phyloP scores from a whole-genome alignment of 2,797 vertebrate species.

The Gobio occitaniae region DNA sequence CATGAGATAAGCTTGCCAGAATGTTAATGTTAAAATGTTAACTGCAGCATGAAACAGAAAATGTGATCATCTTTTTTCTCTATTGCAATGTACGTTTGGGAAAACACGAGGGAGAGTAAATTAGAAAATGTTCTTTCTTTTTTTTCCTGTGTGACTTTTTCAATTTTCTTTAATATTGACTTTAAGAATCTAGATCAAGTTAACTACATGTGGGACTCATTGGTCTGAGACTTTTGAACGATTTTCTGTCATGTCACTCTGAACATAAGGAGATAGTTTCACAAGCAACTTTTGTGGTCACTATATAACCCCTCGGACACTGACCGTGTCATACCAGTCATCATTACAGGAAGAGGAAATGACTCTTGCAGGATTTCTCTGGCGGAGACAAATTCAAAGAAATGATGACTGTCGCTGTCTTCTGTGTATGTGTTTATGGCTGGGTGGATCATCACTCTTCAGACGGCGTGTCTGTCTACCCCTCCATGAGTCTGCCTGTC shows the following conservation, averaged over 20 bases:
- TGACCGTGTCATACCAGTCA: slow-evolving; percentile 11
- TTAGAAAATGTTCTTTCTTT: too few relatives aligned
- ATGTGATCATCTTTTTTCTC: too few relatives aligned
- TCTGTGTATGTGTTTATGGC: slow-evolving; percentile 17
- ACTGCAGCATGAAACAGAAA: too few relatives aligned
- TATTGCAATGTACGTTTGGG: too few relatives aligned
- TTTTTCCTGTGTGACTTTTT: too few relatives aligned
- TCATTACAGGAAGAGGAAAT: slow-evolving; percentile 22
- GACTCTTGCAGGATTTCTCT: slow-evolving; percentile 15
- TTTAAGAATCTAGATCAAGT: neutral
- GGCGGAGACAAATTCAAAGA: slow-evolving; percentile 8
- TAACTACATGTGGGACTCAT: neutral
- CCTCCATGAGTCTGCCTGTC: slow-evolving; percentile 2
- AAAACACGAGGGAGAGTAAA: neutral
- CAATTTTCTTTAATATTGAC: neutral
- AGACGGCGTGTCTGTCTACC: slow-evolving; percentile 32
- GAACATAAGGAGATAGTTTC: neutral
- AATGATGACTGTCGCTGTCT: slow-evolving; percentile 29
- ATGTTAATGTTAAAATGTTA: too few relatives aligned
- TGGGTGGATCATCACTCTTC: slow-evolving; percentile 17
- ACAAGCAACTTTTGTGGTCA: slow-evolving; percentile 16
- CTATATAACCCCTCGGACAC: slow-evolving; percentile 28
- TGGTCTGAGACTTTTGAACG: neutral
- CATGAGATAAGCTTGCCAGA: too few relatives aligned
- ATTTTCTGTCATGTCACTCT: neutral